Evolutionary conservation across 2,113 vertebrate species (phyloP), one percentile per base, ranked within the genome.

Genomic region (Heterotilapia buettikoferi): DNA sequence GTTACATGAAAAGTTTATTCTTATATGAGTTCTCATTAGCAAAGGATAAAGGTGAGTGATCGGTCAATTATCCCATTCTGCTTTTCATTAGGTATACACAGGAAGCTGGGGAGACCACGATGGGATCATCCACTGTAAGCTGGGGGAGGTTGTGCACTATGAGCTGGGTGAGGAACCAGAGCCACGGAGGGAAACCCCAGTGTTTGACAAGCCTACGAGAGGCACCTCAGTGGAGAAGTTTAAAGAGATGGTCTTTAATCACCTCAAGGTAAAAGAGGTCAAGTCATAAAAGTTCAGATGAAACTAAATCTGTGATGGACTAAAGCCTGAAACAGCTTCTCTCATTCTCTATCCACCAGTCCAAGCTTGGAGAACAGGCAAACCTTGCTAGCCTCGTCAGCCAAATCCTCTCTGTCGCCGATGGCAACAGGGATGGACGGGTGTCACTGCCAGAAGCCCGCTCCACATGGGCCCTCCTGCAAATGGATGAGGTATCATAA

Each of bases 201-300:
- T 98, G 6, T 99, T 99, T 92, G 98, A 99, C 95, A 99, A 98
- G 90, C 99, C 99, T 84, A 99, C 97, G 40, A 97, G 97, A 95
- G 99, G 98, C 86, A 99, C 99, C 4, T 99, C 99, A 13, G 98
- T 99, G 92, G 98, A 99, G 94, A 99, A 98, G 96, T 99, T 99
- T 94, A 97, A 97, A 94, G 98, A 99, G 96, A 99, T 99, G 99
- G 98, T 99, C 43, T 97, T 98, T 29, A 96, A 97, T 89, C 97
- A 98, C 84, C 97, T 99, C 90, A 99, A 99, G 97, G 98, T 99
- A 94, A 83, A 84, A 14, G 11, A 68, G 19, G 6, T 10, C 9
- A 36, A 52, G n/a, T 52, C 14, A 12, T 4, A 68, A 4, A 78
- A 29, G 21, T 47, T 88, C 0, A 26, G 1, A 54, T 1, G 4